Conservation (phyloP, 30 jellyfish, hydroid and myxozoan genomes). For the Sanderia malayensis region DNA sequence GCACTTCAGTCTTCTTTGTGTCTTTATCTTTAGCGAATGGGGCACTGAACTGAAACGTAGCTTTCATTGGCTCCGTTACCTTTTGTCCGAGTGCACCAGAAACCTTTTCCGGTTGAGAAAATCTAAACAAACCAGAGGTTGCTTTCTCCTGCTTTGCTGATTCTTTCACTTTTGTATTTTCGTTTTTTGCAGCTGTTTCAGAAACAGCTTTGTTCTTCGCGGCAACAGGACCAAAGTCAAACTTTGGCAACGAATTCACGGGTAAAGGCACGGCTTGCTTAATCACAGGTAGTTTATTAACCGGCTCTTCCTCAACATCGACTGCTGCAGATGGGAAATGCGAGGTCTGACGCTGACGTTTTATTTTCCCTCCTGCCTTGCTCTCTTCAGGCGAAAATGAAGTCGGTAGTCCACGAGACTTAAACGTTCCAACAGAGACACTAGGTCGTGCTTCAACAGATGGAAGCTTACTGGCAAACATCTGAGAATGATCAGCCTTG, state of each 20-base stretch:
- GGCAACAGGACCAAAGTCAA: slow-evolving; percentile 31
- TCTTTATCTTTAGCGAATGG: slow-evolving; percentile 48
- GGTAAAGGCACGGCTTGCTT: slow-evolving; percentile 50
- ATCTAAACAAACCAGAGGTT: slow-evolving; percentile 5
- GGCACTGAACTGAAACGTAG: slow-evolving; percentile 51
- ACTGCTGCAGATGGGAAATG: slow-evolving; percentile 35
- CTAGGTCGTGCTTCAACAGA: slow-evolving; percentile 42
- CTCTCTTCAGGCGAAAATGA: slow-evolving; percentile 47
- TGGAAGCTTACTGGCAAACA: slow-evolving; percentile 16
- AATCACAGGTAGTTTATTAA: slow-evolving; percentile 50
- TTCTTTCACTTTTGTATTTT: not conserved
- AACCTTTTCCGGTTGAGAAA: slow-evolving; percentile 49
- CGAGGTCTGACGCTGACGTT: slow-evolving; percentile 61
- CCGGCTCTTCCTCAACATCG: slow-evolving; percentile 29
- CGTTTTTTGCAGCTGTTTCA: not conserved
- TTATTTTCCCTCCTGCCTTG: slow-evolving; percentile 64
- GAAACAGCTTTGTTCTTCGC: not conserved
- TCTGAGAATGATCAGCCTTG: slow-evolving; percentile 7
- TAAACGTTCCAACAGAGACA: slow-evolving; percentile 55
- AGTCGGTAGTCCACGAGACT: slow-evolving; percentile 60
- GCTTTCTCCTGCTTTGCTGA: not conserved
- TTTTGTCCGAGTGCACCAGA: not conserved
- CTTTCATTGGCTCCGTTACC: not conserved
- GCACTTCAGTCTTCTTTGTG: not conserved
- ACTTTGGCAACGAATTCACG: slow-evolving; percentile 61